Percentiles rank a stretch among this genome's conserved stretches.
Evolutionary conservation across 2,113 vertebrate species (phyloP).

Genomic region (Brachyistius frenatus): DNA sequence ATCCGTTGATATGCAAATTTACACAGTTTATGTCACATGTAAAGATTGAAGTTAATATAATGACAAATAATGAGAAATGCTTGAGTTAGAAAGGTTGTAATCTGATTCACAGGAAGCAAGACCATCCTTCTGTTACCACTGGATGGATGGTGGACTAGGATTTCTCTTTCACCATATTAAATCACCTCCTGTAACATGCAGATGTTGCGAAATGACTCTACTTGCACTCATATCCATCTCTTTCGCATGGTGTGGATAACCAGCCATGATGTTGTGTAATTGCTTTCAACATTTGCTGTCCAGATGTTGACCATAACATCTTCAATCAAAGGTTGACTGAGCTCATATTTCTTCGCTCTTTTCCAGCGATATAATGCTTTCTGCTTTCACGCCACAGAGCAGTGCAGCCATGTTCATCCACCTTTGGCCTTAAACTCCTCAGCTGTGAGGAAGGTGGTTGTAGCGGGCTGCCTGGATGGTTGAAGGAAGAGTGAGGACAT

Average conservation of each 20-base stretch:
- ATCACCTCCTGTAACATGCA: background rate
- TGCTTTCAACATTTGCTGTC: slow-evolving; percentile 11
- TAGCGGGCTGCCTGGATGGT: fast-evolving
- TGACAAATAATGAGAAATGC: slow-evolving; percentile 42
- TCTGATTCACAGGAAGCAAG: slow-evolving; percentile 6
- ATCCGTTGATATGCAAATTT: slow-evolving; percentile 25
- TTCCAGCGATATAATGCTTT: slow-evolving; percentile 12
- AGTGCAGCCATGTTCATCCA: background rate
- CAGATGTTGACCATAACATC: background rate
- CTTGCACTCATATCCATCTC: background rate
- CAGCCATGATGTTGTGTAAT: background rate
- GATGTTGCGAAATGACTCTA: background rate
- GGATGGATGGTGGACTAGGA: background rate
- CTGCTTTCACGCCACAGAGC: slow-evolving; percentile 1
- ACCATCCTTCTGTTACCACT: slow-evolving; percentile 12
- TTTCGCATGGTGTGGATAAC: slow-evolving; percentile 10
- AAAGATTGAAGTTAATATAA: slow-evolving; percentile 28
- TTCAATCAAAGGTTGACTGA: slow-evolving; percentile 6
- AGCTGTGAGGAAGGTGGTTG: background rate
- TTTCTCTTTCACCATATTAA: slow-evolving; percentile 3
- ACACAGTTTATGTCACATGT: slow-evolving; percentile 30
- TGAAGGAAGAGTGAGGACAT: background rate
- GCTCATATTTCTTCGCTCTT: slow-evolving; percentile 11
- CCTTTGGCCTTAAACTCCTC: slow-evolving; percentile 18
- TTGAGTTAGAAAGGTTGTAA: slow-evolving; percentile 22